These are phyloP conservation scores for Euzophera pinguis DNA, from an alignment of 2,888 invertebrate species.

Conservation along the genomic window DNA sequence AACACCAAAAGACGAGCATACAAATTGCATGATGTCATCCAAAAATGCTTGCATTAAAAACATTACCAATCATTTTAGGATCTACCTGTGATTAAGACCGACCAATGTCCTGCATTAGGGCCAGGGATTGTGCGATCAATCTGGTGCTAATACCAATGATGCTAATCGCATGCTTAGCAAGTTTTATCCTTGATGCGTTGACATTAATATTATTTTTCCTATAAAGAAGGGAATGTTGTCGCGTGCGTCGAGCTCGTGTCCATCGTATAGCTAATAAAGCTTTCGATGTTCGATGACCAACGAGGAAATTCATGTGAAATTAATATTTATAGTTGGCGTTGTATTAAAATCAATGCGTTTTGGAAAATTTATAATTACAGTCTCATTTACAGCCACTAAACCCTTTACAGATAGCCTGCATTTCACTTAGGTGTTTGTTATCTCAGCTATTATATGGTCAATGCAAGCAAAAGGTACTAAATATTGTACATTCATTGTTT, in stretches of 20 bases:
- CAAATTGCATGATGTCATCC: too few relatives aligned
- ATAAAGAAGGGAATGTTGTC: slow-evolving; percentile 72
- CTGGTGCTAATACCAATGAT: slow-evolving; percentile 38
- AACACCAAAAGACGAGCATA: too few relatives aligned
- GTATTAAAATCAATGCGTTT: not conserved
- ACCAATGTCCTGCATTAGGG: slow-evolving; percentile 30
- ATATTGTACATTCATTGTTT: too few relatives aligned
- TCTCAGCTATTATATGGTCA: too few relatives aligned
- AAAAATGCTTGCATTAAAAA: too few relatives aligned
- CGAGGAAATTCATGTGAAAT: slow-evolving; percentile 56
- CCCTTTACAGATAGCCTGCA: too few relatives aligned
- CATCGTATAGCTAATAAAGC: slow-evolving; percentile 69
- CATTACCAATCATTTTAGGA: too few relatives aligned
- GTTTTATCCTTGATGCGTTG: slow-evolving; percentile 54
- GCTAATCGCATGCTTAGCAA: slow-evolving; percentile 40
- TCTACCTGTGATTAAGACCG: slow-evolving; percentile 17
- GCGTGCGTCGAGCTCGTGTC: slow-evolving; percentile 56
- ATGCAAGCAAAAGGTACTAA: too few relatives aligned
- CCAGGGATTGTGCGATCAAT: slow-evolving; percentile 38
- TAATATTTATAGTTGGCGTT: slow-evolving; percentile 18
- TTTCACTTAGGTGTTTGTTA: too few relatives aligned
- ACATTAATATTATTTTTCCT: slow-evolving; percentile 67
- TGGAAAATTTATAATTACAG: not conserved
- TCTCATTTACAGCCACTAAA: not conserved
- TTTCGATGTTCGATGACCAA: slow-evolving; percentile 67